Percentiles rank a stretch among this genome's conserved stretches.
Conservation (phyloP, 2,797 vertebrate species). For the Chiroxiphia lanceolata region DNA sequence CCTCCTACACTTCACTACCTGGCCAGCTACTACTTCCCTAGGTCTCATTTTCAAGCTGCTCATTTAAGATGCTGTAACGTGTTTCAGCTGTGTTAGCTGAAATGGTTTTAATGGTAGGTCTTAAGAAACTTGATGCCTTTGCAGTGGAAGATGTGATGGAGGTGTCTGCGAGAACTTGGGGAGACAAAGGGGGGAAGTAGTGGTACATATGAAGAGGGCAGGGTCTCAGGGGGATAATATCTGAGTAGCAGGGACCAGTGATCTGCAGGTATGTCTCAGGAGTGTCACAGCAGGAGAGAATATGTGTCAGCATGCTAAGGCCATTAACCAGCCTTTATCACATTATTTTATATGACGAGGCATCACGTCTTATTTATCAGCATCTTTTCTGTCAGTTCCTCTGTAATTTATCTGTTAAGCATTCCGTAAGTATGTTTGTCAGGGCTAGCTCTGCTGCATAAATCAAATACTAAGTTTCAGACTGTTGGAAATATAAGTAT, state of each 20-base stretch:
- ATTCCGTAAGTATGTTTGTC: neutral
- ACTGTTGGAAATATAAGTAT: neutral
- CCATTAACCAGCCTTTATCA: neutral
- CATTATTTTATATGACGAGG: neutral
- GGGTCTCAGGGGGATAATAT: accelerated
- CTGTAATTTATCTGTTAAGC: neutral
- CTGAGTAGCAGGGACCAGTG: neutral
- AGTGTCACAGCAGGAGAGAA: neutral
- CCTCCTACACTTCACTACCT: neutral
- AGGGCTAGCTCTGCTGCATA: neutral
- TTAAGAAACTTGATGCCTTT: neutral
- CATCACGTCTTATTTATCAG: neutral
- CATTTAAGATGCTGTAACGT: neutral
- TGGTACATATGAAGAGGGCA: neutral
- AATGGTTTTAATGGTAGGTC: neutral
- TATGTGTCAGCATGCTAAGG: neutral
- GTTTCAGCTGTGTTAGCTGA: neutral
- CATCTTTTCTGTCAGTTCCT: neutral
- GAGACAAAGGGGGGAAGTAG: neutral
- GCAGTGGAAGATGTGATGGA: neutral
- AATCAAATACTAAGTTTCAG: neutral
- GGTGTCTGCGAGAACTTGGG: neutral
- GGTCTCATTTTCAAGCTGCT: neutral
- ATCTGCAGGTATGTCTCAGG: neutral
- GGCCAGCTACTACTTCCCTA: neutral